Evolutionary conservation across 1,140 invertebrate species (phyloP).

Genomic region (Portunus trituberculatus): DNA sequence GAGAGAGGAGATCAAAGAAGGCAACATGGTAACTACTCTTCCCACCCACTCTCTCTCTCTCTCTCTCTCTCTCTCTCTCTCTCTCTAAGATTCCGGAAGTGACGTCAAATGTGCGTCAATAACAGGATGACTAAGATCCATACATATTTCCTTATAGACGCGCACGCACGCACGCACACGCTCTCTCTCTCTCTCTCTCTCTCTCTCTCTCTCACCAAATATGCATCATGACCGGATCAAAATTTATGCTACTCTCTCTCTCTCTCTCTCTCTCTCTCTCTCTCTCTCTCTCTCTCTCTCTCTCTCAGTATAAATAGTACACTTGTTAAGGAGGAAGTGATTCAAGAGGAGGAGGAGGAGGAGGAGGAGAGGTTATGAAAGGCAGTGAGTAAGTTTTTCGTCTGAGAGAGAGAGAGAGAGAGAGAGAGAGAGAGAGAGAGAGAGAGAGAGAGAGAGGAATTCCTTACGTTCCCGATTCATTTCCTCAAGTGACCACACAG

Average conservation of each 20-base stretch:
- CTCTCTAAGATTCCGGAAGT: background rate
- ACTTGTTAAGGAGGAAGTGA: background rate
- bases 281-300: conserved; percentile 15
- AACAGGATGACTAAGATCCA: background rate
- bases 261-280: conserved; percentile 20
- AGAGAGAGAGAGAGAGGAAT: background rate
- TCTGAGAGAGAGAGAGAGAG: background rate
- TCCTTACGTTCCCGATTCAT: background rate
- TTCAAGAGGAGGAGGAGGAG: background rate
- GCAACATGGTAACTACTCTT: too few relatives aligned
- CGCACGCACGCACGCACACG: background rate
- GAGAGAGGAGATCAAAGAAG: too few relatives aligned
- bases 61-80: too few relatives aligned
- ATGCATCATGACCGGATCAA: background rate
- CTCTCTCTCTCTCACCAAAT: background rate
- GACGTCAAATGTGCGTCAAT: background rate
- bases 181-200: conserved; percentile 11
- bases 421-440: too few relatives aligned
- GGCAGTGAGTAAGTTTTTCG: background rate
- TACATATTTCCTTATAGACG: background rate
- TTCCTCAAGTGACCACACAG: background rate
- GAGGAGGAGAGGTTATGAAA: background rate
- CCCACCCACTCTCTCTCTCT: too few relatives aligned
- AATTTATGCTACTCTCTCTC: background rate
- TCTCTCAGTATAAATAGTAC: background rate